phyloP scores from a whole-genome alignment of 2,113 vertebrate species.

The Thunnus maccoyii region DNA sequence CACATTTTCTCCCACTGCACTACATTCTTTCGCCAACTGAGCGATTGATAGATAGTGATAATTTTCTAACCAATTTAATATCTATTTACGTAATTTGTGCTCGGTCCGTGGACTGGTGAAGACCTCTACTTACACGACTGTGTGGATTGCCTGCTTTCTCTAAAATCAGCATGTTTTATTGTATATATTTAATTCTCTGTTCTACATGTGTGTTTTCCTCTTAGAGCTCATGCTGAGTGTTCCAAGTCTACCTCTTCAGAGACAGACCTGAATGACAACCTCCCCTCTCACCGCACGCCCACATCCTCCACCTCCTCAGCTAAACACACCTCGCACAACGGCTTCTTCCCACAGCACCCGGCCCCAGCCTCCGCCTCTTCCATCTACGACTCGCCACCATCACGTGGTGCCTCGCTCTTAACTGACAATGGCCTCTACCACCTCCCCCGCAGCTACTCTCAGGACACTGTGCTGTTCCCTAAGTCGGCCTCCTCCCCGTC shows the following conservation, averaged over 20 bases:
- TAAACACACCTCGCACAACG: constrained; percentile 91
- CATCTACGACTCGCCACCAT: constrained; percentile 93
- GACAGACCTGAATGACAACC: constrained; percentile 98
- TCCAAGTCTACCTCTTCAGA: constrained; percentile 94
- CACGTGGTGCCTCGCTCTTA: constrained; percentile 85
- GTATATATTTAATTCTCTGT: constrained; percentile 24
- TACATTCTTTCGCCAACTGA: no score
- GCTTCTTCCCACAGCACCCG: constrained; percentile 89
- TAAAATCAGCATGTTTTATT: constrained; percentile 1
- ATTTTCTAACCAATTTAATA: no score
- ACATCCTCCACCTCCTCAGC: constrained; percentile 82
- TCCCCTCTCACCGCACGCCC: constrained; percentile 90
- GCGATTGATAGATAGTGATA: no score
- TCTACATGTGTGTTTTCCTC: constrained; percentile 26
- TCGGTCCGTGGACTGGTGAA: no score
- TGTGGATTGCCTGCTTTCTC: constrained; percentile 10
- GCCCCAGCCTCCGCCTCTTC: constrained; percentile 84
- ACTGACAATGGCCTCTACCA: constrained; percentile 91
- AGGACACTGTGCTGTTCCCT: constrained; percentile 91
- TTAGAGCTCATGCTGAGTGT: constrained; percentile 89
- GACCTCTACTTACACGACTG: neutral
- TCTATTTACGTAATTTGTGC: no score
- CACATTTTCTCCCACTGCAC: no score
- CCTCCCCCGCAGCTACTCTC: constrained; percentile 95
- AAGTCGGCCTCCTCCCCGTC: constrained; percentile 87